phyloP scores from a whole-genome alignment of 2,797 vertebrate genomes.

The Poliocrania exsul region DNA sequence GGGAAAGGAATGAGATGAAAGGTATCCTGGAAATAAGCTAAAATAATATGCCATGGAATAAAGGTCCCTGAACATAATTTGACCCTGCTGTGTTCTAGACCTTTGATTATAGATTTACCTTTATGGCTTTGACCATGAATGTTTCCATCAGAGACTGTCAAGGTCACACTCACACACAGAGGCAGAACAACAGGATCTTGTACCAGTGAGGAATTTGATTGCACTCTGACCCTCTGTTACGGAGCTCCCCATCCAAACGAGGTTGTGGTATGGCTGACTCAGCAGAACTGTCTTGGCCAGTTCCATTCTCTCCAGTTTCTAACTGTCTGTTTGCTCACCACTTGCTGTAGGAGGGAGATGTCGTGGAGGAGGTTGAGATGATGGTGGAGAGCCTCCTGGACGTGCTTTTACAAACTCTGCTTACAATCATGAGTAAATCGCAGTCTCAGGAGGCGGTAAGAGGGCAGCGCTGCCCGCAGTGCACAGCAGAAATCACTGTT shows the following conservation, averaged over 20 bases:
- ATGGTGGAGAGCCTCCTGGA: constrained; percentile 99
- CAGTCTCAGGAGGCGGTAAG: constrained; percentile 98
- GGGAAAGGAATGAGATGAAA: not conserved
- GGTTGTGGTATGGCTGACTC: not conserved
- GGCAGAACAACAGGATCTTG: not conserved
- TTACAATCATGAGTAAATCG: constrained; percentile 99
- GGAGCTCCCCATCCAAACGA: not conserved
- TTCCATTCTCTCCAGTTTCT: not conserved
- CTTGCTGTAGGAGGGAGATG: constrained; percentile 90
- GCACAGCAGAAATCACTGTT: constrained; percentile 99
- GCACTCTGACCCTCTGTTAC: not conserved
- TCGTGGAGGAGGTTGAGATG: constrained; percentile 99
- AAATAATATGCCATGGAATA: not conserved
- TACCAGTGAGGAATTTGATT: not conserved
- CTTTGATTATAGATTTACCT: constrained; percentile 15
- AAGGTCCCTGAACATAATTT: not conserved
- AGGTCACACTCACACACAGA: not conserved
- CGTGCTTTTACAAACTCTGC: constrained; percentile 97
- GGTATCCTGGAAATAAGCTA: not conserved
- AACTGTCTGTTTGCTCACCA: constrained; percentile 62
- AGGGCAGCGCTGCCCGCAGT: constrained; percentile 99
- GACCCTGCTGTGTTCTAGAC: constrained; percentile 8
- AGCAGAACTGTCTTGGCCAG: not conserved
- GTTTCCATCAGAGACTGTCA: not conserved
- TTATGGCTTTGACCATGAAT: not conserved